These are phyloP conservation scores for Athene noctua DNA, from an alignment of 2,113 vertebrate species.

Conservation along the genomic window DNA sequence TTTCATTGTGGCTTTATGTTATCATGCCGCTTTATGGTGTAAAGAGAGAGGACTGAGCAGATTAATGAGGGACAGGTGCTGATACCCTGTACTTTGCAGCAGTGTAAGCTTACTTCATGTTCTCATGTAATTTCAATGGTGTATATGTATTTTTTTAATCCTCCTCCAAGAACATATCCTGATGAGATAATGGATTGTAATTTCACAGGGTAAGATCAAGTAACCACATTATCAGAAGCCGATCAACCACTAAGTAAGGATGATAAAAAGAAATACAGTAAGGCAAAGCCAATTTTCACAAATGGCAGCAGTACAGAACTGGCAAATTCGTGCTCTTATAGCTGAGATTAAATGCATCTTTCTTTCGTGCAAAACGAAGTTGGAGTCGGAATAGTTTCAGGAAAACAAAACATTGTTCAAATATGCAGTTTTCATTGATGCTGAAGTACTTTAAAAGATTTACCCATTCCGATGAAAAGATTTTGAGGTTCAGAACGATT, in stretches of 20 bases:
- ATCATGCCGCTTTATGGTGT: background rate
- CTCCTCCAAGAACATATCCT: background rate
- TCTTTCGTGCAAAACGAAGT: background rate
- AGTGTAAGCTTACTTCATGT: background rate
- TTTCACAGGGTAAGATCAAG: background rate
- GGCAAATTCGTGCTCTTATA: background rate
- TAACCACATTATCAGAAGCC: slow-evolving; percentile 10
- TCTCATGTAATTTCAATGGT: background rate
- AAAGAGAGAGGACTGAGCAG: background rate
- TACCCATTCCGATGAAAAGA: background rate
- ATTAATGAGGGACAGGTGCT: background rate
- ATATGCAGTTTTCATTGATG: background rate
- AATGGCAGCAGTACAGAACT: background rate
- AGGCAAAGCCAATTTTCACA: slow-evolving; percentile 5
- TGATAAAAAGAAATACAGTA: slow-evolving; percentile 16
- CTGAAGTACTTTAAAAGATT: background rate
- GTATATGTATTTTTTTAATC: background rate
- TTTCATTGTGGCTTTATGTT: background rate
- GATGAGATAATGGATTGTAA: slow-evolving; percentile 16
- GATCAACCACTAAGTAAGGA: slow-evolving; percentile 16
- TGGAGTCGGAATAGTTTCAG: background rate
- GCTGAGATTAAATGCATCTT: background rate
- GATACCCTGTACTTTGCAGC: background rate
- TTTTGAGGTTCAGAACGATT: background rate
- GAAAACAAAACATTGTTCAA: background rate